phyloP scores from a whole-genome alignment of 1,140 invertebrate genomes.

The Drosophila ananassae region DNA sequence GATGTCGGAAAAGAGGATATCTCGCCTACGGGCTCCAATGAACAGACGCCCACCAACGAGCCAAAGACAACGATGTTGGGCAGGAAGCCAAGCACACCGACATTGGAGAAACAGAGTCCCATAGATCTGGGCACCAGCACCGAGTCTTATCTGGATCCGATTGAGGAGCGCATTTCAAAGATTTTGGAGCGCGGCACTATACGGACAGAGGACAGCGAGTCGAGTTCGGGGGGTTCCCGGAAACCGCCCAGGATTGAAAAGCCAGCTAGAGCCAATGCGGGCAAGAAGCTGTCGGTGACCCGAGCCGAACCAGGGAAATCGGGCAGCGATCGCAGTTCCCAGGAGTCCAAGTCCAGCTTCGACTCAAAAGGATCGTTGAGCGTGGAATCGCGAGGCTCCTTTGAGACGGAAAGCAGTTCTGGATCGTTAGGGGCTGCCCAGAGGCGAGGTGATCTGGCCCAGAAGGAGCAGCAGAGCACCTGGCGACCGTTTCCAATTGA shows the following conservation, averaged over 20 bases:
- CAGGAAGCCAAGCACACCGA: constrained; percentile 86
- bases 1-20: constrained; percentile 55
- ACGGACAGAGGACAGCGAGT: constrained; percentile 75
- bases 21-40: constrained; percentile 59
- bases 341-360: constrained; percentile 86
- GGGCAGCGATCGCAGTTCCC: constrained; percentile 80
- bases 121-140: constrained; percentile 85
- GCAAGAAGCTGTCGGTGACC: constrained; percentile 70
- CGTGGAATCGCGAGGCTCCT: constrained; percentile 88
- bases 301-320: constrained; percentile 68
- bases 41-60: constrained; percentile 68
- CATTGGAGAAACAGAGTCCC: constrained; percentile 86
- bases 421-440: constrained; percentile 88
- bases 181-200: constrained; percentile 55
- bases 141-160: constrained; percentile 76
- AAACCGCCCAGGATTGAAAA: constrained; percentile 78
- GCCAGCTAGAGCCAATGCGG: constrained; percentile 65
- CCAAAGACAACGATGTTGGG: constrained; percentile 54
- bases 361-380: constrained; percentile 87
- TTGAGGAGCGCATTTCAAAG: constrained; percentile 78
- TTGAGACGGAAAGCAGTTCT: constrained; percentile 90
- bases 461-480: constrained; percentile 89
- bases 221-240: constrained; percentile 76
- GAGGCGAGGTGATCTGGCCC: constrained; percentile 85
- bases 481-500: constrained; percentile 92